Evolutionary conservation across 2,113 vertebrate genomes (phyloP).

Genomic region (Herpailurus yagouaroundi): DNA sequence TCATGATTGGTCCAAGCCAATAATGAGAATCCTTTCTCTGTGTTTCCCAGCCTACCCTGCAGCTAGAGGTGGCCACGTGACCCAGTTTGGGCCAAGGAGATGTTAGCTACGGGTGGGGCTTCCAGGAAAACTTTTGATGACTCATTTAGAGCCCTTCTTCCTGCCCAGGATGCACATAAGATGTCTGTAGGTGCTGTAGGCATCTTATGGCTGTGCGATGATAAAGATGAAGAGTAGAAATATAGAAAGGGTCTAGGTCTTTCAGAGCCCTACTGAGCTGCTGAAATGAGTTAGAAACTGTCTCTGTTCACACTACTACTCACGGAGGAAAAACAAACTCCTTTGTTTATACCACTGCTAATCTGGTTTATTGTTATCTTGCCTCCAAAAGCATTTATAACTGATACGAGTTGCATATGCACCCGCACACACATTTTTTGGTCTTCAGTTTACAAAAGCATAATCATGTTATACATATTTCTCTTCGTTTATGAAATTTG

Average conservation of each 20-base stretch:
- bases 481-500: not conserved
- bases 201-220: not conserved
- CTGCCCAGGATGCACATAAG: not conserved
- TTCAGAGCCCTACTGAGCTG: not conserved
- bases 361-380: not conserved
- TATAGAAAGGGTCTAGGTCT: not conserved
- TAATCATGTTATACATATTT: not conserved
- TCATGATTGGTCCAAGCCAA: not conserved
- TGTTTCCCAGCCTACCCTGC: not conserved
- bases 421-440: not conserved
- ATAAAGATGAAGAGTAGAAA: not conserved
- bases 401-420: not conserved
- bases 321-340: not conserved
- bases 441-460: not conserved
- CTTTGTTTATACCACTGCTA: not conserved
- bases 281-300: not conserved
- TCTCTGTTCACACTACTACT: not conserved
- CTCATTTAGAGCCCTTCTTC: not conserved
- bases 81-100: not conserved
- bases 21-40: not conserved
- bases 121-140: not conserved
- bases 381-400: not conserved
- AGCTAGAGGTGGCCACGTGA: not conserved
- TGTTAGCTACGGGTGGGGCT: not conserved
- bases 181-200: not conserved